Conservation (phyloP, 2,113 vertebrate species). For the Microtus richardsoni region DNA sequence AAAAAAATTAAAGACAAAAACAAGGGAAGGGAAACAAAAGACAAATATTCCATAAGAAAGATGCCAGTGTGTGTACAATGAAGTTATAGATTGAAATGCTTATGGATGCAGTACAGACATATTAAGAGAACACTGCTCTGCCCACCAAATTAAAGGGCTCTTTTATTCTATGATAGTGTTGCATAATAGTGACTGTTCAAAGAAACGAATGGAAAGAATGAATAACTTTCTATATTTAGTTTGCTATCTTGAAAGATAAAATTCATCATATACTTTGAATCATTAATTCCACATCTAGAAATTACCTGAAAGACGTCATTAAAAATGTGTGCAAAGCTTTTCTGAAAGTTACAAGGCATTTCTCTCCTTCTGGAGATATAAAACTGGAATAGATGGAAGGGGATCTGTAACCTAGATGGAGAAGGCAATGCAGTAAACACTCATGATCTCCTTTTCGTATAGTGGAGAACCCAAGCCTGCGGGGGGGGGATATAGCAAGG, state of each 20-base stretch:
- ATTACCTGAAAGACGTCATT: slow-evolving; percentile 47
- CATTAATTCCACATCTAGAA: slow-evolving; percentile 30
- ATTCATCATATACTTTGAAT: slow-evolving; percentile 27
- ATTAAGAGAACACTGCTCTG: slow-evolving; percentile 1
- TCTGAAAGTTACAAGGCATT: slow-evolving; percentile 9
- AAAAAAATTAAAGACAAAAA: neutral
- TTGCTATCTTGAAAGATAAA: slow-evolving; percentile 51
- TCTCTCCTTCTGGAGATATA: neutral
- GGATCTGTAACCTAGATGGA: neutral
- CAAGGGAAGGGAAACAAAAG: too few species aligned
- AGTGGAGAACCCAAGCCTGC: neutral
- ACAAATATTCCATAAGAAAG: neutral
- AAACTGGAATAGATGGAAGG: neutral
- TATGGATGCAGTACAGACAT: neutral
- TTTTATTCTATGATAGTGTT: neutral
- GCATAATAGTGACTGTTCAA: slow-evolving; percentile 25
- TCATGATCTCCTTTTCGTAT: neutral
- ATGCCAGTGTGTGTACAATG: neutral
- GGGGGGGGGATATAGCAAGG: neutral
- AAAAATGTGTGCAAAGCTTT: slow-evolving; percentile 1
- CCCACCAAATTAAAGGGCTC: neutral
- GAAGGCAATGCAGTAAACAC: neutral
- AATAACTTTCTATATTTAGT: slow-evolving; percentile 7
- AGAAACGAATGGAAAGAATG: slow-evolving; percentile 31
- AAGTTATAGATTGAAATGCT: slow-evolving; percentile 16